Percentiles rank a stretch among this genome's conserved stretches.
These are phyloP conservation scores for Tiliacea citrago DNA, from an alignment of 2,888 invertebrate species.

Conservation along the genomic window DNA sequence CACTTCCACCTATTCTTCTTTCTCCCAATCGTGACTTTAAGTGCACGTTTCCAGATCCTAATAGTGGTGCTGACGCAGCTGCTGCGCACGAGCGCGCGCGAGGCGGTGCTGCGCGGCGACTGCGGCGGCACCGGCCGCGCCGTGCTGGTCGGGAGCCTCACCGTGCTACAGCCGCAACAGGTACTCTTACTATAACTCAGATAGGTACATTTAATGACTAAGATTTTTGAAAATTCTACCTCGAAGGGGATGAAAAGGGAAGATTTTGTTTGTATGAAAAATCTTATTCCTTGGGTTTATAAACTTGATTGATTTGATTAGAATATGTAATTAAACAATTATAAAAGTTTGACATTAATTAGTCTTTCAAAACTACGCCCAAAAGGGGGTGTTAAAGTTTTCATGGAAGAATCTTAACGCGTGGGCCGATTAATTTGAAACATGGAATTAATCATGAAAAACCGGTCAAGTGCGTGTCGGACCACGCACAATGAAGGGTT, in stretches of 20 bases:
- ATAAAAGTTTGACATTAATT: background rate
- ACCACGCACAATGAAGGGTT: too few species aligned
- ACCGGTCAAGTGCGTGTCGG: too few species aligned
- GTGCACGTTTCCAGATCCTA: constrained; percentile 76
- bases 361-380: background rate
- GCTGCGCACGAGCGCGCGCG: constrained; percentile 89
- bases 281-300: background rate
- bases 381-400: too few species aligned
- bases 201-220: too few species aligned
- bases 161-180: constrained; percentile 13
- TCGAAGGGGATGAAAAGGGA: background rate
- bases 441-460: too few species aligned
- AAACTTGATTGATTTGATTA: background rate
- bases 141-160: constrained; percentile 73
- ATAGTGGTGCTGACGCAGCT: constrained; percentile 89
- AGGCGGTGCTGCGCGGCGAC: constrained; percentile 88
- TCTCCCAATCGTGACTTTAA: background rate
- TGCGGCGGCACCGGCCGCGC: constrained; percentile 85
- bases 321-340: background rate
- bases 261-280: background rate
- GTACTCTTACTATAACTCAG: constrained; percentile 11
- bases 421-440: too few species aligned
- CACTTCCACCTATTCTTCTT: too few species aligned
- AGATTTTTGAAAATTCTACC: background rate
- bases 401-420: too few species aligned